These are phyloP conservation scores for Drosophila acutilabella DNA, from an alignment of 2,888 invertebrate genomes.

Conservation along the genomic window DNA sequence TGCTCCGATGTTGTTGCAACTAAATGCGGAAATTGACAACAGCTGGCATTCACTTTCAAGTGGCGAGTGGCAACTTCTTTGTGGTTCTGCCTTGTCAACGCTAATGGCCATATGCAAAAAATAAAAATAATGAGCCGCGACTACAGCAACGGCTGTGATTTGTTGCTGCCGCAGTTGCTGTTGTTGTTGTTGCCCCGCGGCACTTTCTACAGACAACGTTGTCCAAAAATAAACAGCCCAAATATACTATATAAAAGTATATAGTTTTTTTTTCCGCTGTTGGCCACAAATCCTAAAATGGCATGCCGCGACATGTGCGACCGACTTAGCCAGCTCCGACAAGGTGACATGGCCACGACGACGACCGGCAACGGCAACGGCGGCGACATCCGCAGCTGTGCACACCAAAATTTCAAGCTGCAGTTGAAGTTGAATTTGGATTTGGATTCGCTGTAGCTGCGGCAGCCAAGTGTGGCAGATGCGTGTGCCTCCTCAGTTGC, in stretches of 20 bases:
- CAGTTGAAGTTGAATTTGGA: conserved; percentile 34
- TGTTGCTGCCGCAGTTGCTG: conserved; percentile 49
- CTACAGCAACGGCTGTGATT: conserved; percentile 57
- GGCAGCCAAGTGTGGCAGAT: conserved; percentile 66
- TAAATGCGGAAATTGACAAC: conserved; percentile 75
- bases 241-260: conserved; percentile 32
- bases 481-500: conserved; percentile 57
- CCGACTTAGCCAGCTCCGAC: conserved; percentile 76
- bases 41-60: conserved; percentile 78
- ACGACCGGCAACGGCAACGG: conserved; percentile 17
- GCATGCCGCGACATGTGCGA: conserved; percentile 81
- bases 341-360: conserved; percentile 70
- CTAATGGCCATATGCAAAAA: conserved; percentile 78
- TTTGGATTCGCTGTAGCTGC: conserved; percentile 19
- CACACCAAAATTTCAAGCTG: conserved; percentile 39
- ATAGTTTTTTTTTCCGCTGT: conserved; percentile 44
- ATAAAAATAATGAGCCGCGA: conserved; percentile 67
- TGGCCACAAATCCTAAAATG: conserved; percentile 81
- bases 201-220: conserved; percentile 70
- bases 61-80: conserved; percentile 70
- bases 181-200: conserved; percentile 52
- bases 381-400: conserved; percentile 51
- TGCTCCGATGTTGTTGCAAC: conserved; percentile 8
- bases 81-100: conserved; percentile 79
- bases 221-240: conserved; percentile 77